A percentile compares a stretch with the other conserved stretches of the same genome.
Conservation (phyloP, 2,113 vertebrate genomes). For the Machaerirhynchus nigripectus region DNA sequence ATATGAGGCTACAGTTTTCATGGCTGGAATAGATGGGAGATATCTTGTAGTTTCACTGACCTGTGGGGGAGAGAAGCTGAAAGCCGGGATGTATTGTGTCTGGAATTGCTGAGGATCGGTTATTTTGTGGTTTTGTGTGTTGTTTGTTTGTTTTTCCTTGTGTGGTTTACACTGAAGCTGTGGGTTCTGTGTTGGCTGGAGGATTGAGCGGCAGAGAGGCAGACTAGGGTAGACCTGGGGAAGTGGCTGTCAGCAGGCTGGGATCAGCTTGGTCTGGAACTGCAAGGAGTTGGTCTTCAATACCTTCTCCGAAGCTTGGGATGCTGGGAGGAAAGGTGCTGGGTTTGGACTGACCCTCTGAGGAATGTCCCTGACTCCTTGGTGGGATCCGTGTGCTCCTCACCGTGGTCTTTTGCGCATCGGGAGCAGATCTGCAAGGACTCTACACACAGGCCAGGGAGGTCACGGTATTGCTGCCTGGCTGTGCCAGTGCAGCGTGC, state of each 20-base stretch:
- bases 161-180: neutral
- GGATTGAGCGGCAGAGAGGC: neutral
- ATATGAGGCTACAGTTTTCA: neutral
- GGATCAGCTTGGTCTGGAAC: neutral
- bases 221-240: neutral
- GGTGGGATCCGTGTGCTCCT: rapidly evolving
- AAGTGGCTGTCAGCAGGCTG: neutral
- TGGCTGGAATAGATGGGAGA: neutral
- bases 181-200: neutral
- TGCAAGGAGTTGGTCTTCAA: neutral
- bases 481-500: neutral
- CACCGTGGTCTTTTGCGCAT: too few relatives aligned
- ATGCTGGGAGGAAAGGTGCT: neutral
- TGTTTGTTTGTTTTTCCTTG: neutral
- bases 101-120: neutral
- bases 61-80: neutral
- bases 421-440: neutral
- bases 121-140: neutral
- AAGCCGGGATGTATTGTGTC: neutral
- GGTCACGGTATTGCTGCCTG: rapidly evolving
- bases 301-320: neutral
- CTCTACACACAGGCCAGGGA: rapidly evolving
- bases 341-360: neutral
- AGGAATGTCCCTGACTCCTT: neutral
- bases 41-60: neutral